Evolutionary conservation across 37 sponge, comb jelly and placozoan species (phyloP).

Genomic region (Cliona cf. orientalis): DNA sequence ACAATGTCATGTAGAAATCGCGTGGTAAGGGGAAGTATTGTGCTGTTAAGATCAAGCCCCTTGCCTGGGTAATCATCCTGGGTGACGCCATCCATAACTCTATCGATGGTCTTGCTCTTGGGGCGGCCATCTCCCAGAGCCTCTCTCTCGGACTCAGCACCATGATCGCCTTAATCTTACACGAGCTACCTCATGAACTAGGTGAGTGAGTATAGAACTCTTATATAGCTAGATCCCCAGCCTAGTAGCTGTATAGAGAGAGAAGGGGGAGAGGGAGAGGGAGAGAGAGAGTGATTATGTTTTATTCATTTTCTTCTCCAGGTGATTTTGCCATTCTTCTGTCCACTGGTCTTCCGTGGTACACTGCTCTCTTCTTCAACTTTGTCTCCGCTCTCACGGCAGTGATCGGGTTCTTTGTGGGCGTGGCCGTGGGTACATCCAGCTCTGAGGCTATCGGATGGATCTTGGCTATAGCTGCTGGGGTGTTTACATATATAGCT

Average conservation of each 20-base stretch:
- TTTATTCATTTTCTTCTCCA: slow-evolving; percentile 10
- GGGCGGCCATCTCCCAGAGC: slow-evolving; percentile 56
- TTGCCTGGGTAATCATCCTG: slow-evolving; percentile 52
- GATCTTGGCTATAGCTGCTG: slow-evolving; percentile 74
- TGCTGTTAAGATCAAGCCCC: slow-evolving; percentile 11
- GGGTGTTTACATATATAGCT: slow-evolving; percentile 76
- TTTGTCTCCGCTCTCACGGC: slow-evolving; percentile 70
- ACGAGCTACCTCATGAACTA: slow-evolving; percentile 79
- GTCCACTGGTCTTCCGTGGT: slow-evolving; percentile 75
- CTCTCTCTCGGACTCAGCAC: slow-evolving; percentile 70
- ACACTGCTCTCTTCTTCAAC: slow-evolving; percentile 68
- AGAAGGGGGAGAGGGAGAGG: no score
- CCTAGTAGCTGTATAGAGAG: no score
- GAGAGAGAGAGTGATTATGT: not conserved
- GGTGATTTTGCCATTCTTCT: slow-evolving; percentile 83
- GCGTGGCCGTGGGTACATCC: slow-evolving; percentile 59
- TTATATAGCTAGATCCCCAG: no score
- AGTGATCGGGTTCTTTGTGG: slow-evolving; percentile 75
- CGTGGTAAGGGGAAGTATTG: not conserved
- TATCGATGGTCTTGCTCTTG: slow-evolving; percentile 78
- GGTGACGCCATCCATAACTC: slow-evolving; percentile 78
- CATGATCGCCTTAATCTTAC: slow-evolving; percentile 57
- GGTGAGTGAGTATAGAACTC: slow-evolving; percentile 56
- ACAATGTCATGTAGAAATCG: not conserved
- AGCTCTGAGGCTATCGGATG: slow-evolving; percentile 43